Conservation (phyloP, 2,797 vertebrate species). For the Melanotaenia trifasciata region DNA sequence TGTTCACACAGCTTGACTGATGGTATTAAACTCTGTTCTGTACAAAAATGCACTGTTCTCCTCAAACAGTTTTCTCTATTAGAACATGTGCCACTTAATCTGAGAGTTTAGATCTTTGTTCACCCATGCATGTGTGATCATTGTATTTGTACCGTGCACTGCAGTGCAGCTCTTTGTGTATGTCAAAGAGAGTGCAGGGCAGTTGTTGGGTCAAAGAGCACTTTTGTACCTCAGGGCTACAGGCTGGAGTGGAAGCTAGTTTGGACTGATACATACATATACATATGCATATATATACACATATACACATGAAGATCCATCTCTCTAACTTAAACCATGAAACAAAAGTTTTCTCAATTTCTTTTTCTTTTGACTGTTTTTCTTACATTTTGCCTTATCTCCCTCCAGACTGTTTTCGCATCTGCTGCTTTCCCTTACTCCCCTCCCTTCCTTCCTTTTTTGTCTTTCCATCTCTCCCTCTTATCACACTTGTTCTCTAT, state of each 20-base stretch:
- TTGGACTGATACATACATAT: constrained; percentile 15
- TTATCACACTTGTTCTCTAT: constrained; percentile 70
- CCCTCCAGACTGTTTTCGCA: constrained; percentile 67
- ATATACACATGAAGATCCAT: background rate
- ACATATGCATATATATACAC: background rate
- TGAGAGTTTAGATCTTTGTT: constrained; percentile 4
- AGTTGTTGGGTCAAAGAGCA: constrained; percentile 39
- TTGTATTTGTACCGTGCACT: background rate
- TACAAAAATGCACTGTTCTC: background rate
- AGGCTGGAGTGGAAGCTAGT: background rate
- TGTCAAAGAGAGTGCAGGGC: constrained; percentile 11
- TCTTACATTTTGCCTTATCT: constrained; percentile 55
- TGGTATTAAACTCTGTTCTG: constrained; percentile 11
- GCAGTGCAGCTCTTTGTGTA: constrained; percentile 2
- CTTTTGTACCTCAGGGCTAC: constrained; percentile 33
- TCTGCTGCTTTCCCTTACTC: constrained; percentile 59
- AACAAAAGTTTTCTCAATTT: constrained; percentile 41
- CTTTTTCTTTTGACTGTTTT: constrained; percentile 51
- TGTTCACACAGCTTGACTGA: background rate
- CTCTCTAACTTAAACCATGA: constrained; percentile 36
- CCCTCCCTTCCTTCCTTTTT: constrained; percentile 36
- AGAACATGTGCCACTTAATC: constrained; percentile 5
- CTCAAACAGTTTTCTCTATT: background rate
- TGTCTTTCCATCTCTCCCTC: constrained; percentile 47
- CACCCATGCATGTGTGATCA: background rate